Conservation (phyloP, 2,888 invertebrate species). For the Epinotia ramella region DNA sequence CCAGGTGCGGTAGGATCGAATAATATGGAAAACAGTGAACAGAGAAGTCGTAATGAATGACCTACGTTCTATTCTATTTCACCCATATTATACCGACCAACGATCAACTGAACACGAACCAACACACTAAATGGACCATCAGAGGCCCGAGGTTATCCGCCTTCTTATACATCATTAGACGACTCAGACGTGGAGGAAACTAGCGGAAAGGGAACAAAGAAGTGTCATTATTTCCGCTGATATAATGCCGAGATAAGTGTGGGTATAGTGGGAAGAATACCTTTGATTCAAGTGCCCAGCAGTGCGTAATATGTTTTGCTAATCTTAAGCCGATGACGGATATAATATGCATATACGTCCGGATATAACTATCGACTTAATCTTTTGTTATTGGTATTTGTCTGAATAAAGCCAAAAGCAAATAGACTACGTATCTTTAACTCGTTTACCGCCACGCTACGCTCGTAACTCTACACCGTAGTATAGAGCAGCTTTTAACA, state of each 20-base stretch:
- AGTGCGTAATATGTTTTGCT: conserved; percentile 9
- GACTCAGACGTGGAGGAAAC: conserved; percentile 27
- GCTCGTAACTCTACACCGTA: too few species aligned
- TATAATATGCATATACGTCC: background rate
- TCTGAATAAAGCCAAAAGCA: too few species aligned
- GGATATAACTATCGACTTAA: background rate
- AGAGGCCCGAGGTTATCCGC: conserved; percentile 15
- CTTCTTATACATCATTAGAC: conserved; percentile 32
- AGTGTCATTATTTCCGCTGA: conserved; percentile 45
- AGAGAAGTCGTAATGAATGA: too few species aligned
- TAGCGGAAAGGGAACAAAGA: conserved; percentile 44
- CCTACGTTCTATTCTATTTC: background rate
- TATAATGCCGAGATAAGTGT: conserved; percentile 40
- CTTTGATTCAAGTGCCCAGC: conserved; percentile 4
- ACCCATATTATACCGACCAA: background rate
- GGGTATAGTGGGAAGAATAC: conserved; percentile 26
- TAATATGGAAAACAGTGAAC: too few species aligned
- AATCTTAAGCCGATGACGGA: background rate
- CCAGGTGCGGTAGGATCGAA: too few species aligned
- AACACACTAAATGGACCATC: conserved; percentile 23
- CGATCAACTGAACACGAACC: conserved; percentile 17
- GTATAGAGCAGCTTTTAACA: too few species aligned
- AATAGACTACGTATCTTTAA: too few species aligned
- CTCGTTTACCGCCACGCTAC: too few species aligned
- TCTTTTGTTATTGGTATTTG: too few species aligned